Conservation (phyloP, 2,113 vertebrate species). For the Bambusicola thoracicus region DNA sequence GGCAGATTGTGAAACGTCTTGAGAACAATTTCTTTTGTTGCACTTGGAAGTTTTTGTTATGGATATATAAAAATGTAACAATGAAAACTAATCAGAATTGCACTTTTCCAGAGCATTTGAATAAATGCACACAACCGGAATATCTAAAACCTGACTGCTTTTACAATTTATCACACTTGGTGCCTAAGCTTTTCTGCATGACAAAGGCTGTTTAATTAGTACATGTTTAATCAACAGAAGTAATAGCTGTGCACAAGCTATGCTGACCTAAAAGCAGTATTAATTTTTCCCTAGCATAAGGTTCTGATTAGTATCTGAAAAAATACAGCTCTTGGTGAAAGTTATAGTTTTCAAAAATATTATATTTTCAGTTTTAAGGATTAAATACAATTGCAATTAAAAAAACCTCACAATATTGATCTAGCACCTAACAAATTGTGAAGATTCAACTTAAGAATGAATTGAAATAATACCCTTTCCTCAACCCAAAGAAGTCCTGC, state of each 20-base stretch:
- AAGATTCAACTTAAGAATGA: not conserved
- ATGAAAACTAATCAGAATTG: not conserved
- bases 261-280: not conserved
- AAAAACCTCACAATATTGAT: not conserved
- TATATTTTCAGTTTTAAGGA: not conserved
- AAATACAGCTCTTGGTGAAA: not conserved
- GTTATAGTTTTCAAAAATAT: not conserved
- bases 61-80: not conserved
- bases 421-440: not conserved
- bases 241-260: not conserved
- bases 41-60: not conserved
- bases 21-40: not conserved
- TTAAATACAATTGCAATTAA: not conserved
- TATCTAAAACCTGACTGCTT: not conserved
- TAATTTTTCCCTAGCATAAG: not conserved
- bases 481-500: accelerated
- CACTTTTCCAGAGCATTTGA: not conserved
- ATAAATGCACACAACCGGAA: not conserved
- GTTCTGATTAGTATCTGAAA: not conserved
- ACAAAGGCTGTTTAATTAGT: not conserved
- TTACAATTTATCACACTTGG: not conserved
- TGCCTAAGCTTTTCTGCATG: not conserved
- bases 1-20: not conserved
- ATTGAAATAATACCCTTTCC: not conserved
- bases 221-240: not conserved